Base-by-base conservation (phyloP, 2,888 invertebrate genomes). In the Dasysyrphus albostriatus region DNA sequence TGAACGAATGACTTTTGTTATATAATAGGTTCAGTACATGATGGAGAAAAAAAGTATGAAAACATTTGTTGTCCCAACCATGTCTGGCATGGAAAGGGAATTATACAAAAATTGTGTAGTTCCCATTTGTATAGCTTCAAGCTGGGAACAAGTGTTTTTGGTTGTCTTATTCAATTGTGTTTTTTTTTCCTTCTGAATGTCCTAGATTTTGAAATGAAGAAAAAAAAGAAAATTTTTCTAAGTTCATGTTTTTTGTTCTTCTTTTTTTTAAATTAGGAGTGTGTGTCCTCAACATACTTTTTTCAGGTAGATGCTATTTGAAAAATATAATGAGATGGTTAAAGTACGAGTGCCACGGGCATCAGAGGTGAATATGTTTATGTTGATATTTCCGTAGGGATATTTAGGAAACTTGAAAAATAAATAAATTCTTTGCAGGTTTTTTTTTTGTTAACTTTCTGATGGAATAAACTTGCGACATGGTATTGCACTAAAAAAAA, bases 121-220 rank as follows among this genome's bases (percentile, higher is more conserved):
- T 61, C 14, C 61, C 61, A 61, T 61, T 61, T 24, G n/a, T n/a
- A 42, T 47, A 42, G 14, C 61, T 59, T 44, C 10, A 44, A 59
- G 77, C 39, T 47, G 14, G 37, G 32, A 65, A 77, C 69, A 61
- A 44, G 42, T 49, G 69, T 49, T 49, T 76, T 79, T 58, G 56
- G 70, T 58, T 70, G 74, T 63, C 42, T 37, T 51, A 49, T 59
- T 49, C 29, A 32, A 51, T 37, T 78, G 44, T 59, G n/a, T 39
- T 42, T 10, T 47, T 16, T 16, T 44, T 44, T 16, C 12, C 49
- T 34, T 19, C 9, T 8, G 14, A 59, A 54, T 69, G 69, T 54
- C 54, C 69, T 54, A 69, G 69, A 69, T 69, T 69, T 69, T 24
- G 24, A 12, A 59, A 37, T 1, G 12, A 12, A 59, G 16, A 16